A percentile compares a stretch with the other conserved stretches of the same genome.
Conservation (phyloP, 2,113 vertebrate genomes). For the Puffinus mauretanicus region DNA sequence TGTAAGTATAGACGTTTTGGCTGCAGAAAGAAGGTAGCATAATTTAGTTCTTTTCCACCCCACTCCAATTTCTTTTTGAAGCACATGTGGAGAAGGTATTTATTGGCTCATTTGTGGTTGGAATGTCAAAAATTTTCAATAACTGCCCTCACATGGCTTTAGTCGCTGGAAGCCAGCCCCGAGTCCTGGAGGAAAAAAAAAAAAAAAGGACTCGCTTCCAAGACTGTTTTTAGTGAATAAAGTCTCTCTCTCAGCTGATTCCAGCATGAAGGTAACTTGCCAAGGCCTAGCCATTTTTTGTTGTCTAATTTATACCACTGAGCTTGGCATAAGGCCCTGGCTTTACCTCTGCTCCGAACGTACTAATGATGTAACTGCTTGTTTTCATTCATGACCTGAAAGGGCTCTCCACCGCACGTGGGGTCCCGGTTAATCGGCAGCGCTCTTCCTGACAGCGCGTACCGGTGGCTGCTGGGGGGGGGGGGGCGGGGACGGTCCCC, state of each 20-base stretch:
- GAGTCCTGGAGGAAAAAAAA: conserved; percentile 51
- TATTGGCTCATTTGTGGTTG: conserved; percentile 90
- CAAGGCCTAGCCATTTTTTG: conserved; percentile 73
- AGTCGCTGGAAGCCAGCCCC: conserved; percentile 75
- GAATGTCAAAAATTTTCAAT: conserved; percentile 93
- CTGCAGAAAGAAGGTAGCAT: conserved; percentile 81
- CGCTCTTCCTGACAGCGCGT: conserved; percentile 30
- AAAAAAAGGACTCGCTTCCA: conserved; percentile 69
- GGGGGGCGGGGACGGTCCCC: not conserved
- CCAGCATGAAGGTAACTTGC: conserved; percentile 73
- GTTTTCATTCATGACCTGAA: conserved; percentile 75
- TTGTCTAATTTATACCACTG: conserved; percentile 77
- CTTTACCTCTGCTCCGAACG: conserved; percentile 70
- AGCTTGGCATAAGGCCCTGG: conserved; percentile 67
- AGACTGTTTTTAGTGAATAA: conserved; percentile 77
- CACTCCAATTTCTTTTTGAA: conserved; percentile 82
- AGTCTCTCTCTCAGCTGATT: conserved; percentile 81
- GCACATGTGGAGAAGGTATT: conserved; percentile 91
- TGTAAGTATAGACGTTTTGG: conserved; percentile 81
- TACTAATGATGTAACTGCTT: conserved; percentile 81
- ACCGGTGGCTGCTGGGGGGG: not conserved
- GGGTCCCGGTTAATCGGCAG: conserved; percentile 58
- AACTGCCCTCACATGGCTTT: conserved; percentile 84
- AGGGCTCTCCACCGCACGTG: conserved; percentile 63
- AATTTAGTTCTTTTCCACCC: conserved; percentile 81